Conservation (phyloP, 2,113 vertebrate genomes). For the Macrotis lagotis region DNA sequence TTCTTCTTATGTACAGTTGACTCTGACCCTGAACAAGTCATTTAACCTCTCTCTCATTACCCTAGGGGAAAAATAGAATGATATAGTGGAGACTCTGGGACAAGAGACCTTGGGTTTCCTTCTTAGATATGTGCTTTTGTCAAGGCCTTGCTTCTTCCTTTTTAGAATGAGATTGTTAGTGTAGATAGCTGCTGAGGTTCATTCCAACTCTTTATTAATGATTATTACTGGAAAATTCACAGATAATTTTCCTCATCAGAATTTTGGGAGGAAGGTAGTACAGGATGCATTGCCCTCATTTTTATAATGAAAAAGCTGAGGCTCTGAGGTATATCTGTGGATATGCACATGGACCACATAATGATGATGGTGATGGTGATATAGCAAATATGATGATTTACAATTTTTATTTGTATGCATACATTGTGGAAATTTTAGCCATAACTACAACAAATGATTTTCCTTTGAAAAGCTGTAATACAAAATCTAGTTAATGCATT, state of each 20-base stretch:
- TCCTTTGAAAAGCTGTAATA: neutral
- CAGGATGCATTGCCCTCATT: neutral
- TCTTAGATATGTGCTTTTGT: too few species aligned
- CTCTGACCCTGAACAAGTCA: neutral
- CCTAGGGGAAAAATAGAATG: neutral
- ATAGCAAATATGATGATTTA: neutral
- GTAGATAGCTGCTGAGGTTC: neutral
- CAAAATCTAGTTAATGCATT: neutral
- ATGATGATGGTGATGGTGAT: neutral
- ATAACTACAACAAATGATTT: neutral
- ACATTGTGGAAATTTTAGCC: neutral
- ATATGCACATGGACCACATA: neutral
- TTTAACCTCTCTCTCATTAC: neutral
- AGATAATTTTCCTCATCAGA: neutral
- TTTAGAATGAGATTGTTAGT: neutral
- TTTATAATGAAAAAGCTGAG: neutral
- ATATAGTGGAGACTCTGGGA: neutral
- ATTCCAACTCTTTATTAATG: neutral
- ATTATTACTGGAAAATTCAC: neutral
- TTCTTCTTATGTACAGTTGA: neutral
- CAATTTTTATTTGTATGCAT: neutral
- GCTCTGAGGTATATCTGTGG: neutral
- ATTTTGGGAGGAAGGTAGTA: neutral
- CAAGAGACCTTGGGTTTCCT: neutral
- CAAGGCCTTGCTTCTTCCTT: neutral